Evolutionary conservation across 2,797 vertebrate species (phyloP), one percentile per base, ranked within the genome.

Genomic region (Ceyx erithaca): DNA sequence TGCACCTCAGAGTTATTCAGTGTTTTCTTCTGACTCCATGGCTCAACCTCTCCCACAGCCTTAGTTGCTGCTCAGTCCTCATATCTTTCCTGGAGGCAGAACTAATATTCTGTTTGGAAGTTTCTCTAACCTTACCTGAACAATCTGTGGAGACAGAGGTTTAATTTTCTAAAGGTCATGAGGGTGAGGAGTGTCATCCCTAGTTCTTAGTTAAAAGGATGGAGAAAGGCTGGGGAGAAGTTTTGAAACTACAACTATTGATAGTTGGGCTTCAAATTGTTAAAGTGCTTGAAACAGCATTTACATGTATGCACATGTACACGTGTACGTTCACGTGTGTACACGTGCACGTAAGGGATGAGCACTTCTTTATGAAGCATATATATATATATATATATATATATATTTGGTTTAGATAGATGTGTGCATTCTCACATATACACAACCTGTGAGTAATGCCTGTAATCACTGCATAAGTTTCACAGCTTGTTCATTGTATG

Each of bases 1-100:
- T 25, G 23, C 0, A 0, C 22, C 20, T 46, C 22, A 49, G 0
- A 58, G 19, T 21, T n/a, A 0, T n/a, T 61, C 1, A 1, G 2
- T 55, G 30, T 52, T 62, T 64, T 33, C 17, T 69, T 75, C 31
- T 75, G 28, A n/a, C 14, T 21, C 41, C 17, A 14, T 54, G 33
- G 7, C 33, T 41, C 7, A 2, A 31, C 31, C 25, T 71, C 5
- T 87, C 31, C 40, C 28, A 40, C 1, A 51, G 3, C 57, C 35
- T 31, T 22, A 33, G 12, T 55, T 62, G 40, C 35, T 41, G n/a
- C 55, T 61, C 4, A 1, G 23, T 9, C 9, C 57, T 76, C n/a
- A 35, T 9, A 33, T 76, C 37, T 22, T 77, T 20, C 37, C 43
- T n/a, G 41, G 66, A 73, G 22, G 46, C 17, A 69, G 28, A 86